Evolutionary conservation across 2,797 vertebrate genomes (phyloP), one percentile per base, ranked within the genome.

Genomic region (Pseudomugil gertrudae): DNA sequence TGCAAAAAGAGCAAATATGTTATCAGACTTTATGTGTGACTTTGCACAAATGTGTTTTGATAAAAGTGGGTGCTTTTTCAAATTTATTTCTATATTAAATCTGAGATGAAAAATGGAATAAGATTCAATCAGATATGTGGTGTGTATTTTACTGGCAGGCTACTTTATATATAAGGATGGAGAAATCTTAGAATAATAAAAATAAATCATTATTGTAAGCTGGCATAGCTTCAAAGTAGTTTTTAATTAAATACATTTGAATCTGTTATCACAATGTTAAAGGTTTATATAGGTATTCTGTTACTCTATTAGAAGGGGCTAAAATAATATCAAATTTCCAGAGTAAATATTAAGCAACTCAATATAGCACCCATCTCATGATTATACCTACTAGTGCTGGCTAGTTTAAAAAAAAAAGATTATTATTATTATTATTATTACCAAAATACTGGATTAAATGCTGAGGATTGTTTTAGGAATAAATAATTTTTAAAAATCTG

Each of bases 391-490:
- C 43, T 57, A 19, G 9, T 53, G 53, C 45, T 55, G 26, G 19
- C 54, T 50, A 35, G n/a, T 38, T 45, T 9, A 21, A 15, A 38
- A 38, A 15, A 38, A 15, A 15, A 3, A 13, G 3, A 14, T 36
- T 38, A 38, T 38, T 38, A 38, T 19, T 40, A 40, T 40, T 7
- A 40, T 40, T 40, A 19, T 35, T 17, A 54, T 56, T 63, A 23
- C 9, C 3, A 61, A 45, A n/a, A 35, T 74, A 43, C 15, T 61
- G 14, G 11, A 78, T 55, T 36, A 38, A 50, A 66, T 62, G 47
- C 50, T 60, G 32, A 67, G 14, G 35, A 63, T 57, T 57, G n/a
- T n/a, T 66, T 11, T 6, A 61, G 40, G 43, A 76, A 74, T 59
- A 35, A 66, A 61, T 58, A 67, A 15, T 17, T 15, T 48, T 51